These are phyloP conservation scores for Plumapathes pennacea DNA, from an alignment of 92 coral and sea anemone genomes.

Conservation along the genomic window DNA sequence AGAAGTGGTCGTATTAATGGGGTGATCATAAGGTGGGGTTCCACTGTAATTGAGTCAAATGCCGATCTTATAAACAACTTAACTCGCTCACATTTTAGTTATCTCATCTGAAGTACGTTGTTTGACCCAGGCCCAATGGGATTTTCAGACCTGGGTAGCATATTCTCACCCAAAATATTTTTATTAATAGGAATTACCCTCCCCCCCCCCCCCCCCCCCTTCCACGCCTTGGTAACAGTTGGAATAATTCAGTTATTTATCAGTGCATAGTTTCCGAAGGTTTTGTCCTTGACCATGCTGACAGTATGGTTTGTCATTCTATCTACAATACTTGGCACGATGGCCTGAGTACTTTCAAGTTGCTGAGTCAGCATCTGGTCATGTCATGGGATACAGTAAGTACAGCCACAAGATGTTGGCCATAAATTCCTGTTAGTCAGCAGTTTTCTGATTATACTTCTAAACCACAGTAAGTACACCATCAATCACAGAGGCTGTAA, in stretches of 20 bases:
- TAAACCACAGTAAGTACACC: no score
- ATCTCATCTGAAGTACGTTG: no score
- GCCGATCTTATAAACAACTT: no score
- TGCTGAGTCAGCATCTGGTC: constrained; percentile 87
- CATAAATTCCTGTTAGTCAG: not conserved
- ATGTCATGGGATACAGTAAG: constrained; percentile 99
- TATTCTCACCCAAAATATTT: not conserved
- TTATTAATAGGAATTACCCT: no score
- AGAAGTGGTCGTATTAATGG: no score
- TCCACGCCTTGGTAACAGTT: not conserved
- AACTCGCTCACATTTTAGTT: no score
- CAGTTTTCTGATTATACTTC: not conserved
- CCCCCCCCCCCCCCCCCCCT: not conserved
- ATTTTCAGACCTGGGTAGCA: no score
- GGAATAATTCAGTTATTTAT: no score
- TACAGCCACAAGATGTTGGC: not conserved
- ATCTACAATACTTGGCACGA: constrained; percentile 92
- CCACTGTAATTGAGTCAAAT: no score
- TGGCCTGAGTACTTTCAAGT: constrained; percentile 99
- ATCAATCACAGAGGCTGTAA: no score
- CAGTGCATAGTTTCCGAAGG: not conserved
- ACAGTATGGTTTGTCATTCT: constrained; percentile 94
- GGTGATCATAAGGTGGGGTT: no score
- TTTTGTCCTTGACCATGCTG: not conserved
- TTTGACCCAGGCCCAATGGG: no score